Evolutionary conservation across 2,888 invertebrate species (phyloP).

Genomic region (Rhamnusium bicolor): DNA sequence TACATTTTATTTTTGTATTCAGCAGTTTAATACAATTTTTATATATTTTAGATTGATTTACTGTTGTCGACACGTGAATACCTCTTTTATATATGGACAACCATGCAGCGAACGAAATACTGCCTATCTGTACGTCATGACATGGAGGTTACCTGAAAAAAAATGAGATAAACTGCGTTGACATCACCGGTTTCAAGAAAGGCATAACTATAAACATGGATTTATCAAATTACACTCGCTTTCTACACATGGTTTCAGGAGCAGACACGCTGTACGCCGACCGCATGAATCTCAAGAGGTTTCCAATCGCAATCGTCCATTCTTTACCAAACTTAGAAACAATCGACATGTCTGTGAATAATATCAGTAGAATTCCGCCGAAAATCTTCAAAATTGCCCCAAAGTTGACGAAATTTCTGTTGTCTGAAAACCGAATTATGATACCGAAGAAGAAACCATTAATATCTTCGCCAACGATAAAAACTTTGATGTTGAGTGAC

Average conservation of each 20-base stretch:
- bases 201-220: constrained; percentile 31
- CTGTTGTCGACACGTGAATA: not conserved
- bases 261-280: constrained; percentile 64
- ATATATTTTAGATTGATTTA: not conserved
- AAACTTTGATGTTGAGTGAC: constrained; percentile 62
- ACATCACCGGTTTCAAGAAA: constrained; percentile 60
- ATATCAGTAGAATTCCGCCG: constrained; percentile 58
- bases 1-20: too few relatives aligned
- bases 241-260: constrained; percentile 39
- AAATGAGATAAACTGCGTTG: constrained; percentile 59
- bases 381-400: constrained; percentile 54
- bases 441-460: constrained; percentile 60
- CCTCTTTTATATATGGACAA: constrained; percentile 59
- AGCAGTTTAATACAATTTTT: not conserved
- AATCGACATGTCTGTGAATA: constrained; percentile 65
- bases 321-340: constrained; percentile 59
- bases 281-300: constrained; percentile 58
- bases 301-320: constrained; percentile 47
- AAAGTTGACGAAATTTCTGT: constrained; percentile 59
- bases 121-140: constrained; percentile 56
- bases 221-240: constrained; percentile 40
- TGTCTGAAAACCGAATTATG: constrained; percentile 51
- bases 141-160: constrained; percentile 50
- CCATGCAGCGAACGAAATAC: constrained; percentile 65
- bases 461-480: constrained; percentile 58